Evolutionary conservation across 2,797 vertebrate species (phyloP).

Genomic region (Serranus cabrilla): DNA sequence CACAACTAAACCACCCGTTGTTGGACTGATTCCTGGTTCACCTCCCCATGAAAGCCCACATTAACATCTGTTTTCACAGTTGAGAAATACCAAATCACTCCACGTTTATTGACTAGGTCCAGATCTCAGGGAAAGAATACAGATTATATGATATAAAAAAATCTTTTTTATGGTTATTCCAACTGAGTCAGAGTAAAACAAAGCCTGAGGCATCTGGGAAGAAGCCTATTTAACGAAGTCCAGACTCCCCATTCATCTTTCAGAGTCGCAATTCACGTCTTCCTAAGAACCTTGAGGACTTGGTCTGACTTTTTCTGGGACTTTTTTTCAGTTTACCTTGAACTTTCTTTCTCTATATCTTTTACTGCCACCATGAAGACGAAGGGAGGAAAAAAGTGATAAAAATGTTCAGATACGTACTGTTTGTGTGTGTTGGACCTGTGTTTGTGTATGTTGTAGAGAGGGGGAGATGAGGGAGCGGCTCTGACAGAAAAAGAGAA

Average conservation of each 20-base stretch:
- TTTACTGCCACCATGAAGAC: slow-evolving; percentile 47
- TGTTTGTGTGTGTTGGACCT: slow-evolving; percentile 35
- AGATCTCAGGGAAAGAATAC: slow-evolving; percentile 21
- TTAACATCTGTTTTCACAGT: slow-evolving; percentile 71
- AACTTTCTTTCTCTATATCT: slow-evolving; percentile 18
- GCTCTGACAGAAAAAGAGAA: slow-evolving; percentile 44
- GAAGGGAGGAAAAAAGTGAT: slow-evolving; percentile 36
- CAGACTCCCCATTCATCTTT: slow-evolving; percentile 4
- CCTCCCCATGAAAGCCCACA: slow-evolving; percentile 49
- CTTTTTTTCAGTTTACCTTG: not conserved
- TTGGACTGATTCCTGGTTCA: slow-evolving; percentile 52
- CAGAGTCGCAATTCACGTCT: slow-evolving; percentile 10
- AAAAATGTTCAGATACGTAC: slow-evolving; percentile 36
- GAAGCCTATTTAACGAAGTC: slow-evolving; percentile 10
- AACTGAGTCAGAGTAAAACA: slow-evolving; percentile 36
- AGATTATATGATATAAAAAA: slow-evolving; percentile 41
- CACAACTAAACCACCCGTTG: slow-evolving; percentile 17
- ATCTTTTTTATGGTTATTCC: slow-evolving; percentile 53
- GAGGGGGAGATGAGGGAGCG: slow-evolving; percentile 22
- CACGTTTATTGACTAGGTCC: slow-evolving; percentile 37
- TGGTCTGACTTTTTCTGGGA: not conserved
- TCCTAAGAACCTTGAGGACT: slow-evolving; percentile 20
- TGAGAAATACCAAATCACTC: slow-evolving; percentile 60
- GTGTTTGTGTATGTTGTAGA: slow-evolving; percentile 35
- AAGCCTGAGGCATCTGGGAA: slow-evolving; percentile 13